phyloP scores from a whole-genome alignment of 2,888 invertebrate species.

The Octonoba sinensis region DNA sequence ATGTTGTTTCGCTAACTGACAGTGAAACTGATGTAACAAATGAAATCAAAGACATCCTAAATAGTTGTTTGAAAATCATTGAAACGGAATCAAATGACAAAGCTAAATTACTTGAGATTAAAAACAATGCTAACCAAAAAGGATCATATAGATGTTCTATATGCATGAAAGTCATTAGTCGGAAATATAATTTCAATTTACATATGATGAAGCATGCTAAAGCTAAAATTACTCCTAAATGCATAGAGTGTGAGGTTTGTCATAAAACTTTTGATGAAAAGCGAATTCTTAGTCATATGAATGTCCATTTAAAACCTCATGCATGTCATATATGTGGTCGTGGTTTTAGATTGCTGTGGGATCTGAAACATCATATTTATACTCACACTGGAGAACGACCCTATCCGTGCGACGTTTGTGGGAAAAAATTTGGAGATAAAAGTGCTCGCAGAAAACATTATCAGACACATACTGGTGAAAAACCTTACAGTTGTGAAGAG shows the following conservation, averaged over 20 bases:
- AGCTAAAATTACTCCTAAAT: background rate
- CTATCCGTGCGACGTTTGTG: conserved; percentile 48
- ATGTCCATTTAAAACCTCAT: conserved; percentile 43
- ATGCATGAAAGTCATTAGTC: background rate
- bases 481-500: conserved; percentile 46
- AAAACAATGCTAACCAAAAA: no score
- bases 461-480: conserved; percentile 42
- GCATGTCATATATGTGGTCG: conserved; percentile 34
- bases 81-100: no score
- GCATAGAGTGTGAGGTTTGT: conserved; percentile 38
- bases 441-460: conserved; percentile 50
- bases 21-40: no score
- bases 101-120: no score
- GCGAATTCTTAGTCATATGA: conserved; percentile 34
- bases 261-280: conserved; percentile 18
- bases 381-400: conserved; percentile 56
- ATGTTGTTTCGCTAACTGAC: no score
- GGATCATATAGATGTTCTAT: no score
- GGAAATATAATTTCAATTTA: conserved; percentile 1
- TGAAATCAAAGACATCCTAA: no score
- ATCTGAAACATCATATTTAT: conserved; percentile 42
- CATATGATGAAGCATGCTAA: conserved; percentile 16
- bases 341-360: conserved; percentile 33
- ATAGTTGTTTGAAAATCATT: no score
- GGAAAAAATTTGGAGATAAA: conserved; percentile 38